phyloP scores from a whole-genome alignment of 2,797 vertebrate species.

The Coendou prehensilis region DNA sequence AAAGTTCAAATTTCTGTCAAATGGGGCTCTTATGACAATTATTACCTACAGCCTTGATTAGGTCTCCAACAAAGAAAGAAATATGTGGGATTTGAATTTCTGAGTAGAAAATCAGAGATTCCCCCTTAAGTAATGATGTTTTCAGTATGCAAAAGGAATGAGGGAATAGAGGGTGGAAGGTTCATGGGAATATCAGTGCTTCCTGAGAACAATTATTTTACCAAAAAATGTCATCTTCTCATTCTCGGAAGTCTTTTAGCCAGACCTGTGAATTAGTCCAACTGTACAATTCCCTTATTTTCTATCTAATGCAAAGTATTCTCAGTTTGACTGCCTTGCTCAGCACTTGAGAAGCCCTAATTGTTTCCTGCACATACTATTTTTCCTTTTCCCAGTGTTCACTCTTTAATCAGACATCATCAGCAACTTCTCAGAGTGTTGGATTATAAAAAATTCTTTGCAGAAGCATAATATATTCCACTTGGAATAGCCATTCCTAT shows the following conservation, averaged over 20 bases:
- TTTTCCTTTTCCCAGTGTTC: not conserved
- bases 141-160: conserved; percentile 27
- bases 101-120: conserved; percentile 46
- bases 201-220: conserved; percentile 47
- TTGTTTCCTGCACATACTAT: conserved; percentile 63
- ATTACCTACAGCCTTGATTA: not conserved
- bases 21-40: not conserved
- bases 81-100: not conserved
- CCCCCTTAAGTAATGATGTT: not conserved
- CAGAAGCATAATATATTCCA: not conserved
- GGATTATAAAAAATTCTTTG: conserved; percentile 40
- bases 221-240: conserved; percentile 16
- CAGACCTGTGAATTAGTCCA: conserved; percentile 17
- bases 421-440: conserved; percentile 2
- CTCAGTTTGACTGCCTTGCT: conserved; percentile 19
- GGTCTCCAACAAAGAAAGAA: not conserved
- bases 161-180: not conserved
- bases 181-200: not conserved
- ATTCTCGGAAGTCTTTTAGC: not conserved
- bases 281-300: not conserved
- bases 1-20: conserved; percentile 68
- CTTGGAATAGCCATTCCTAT: not conserved
- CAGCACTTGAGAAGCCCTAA: conserved; percentile 12
- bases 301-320: conserved; percentile 3
- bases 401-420: conserved; percentile 9